A percentile compares a stretch with the other conserved stretches of the same genome.
These are phyloP conservation scores for Strongylocentrotus purpuratus DNA, from an alignment of 35 echinoderm and acorn worm genomes.

Conservation along the genomic window DNA sequence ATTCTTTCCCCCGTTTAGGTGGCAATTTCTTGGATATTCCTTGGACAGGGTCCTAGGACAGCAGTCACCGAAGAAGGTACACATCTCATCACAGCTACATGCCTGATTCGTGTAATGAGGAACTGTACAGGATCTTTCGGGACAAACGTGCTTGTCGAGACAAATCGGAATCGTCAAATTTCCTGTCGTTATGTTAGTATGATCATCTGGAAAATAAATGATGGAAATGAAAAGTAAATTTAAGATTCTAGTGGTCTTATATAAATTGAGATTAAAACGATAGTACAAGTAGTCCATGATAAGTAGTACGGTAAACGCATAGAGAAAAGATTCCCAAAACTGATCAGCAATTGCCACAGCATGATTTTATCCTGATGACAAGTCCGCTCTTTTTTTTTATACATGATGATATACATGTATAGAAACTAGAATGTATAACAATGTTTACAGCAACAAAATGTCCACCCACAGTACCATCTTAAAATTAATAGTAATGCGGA, in stretches of 20 bases:
- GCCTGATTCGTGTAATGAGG: not conserved
- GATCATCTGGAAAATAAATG: not conserved
- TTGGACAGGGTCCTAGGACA: not conserved
- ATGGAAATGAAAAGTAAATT: not conserved
- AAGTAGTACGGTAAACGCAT: not conserved
- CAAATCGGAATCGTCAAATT: not conserved
- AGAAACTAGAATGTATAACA: no score
- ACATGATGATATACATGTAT: no score
- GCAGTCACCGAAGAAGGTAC: not conserved
- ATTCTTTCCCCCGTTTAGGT: not conserved
- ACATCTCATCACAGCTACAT: not conserved
- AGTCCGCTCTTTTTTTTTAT: no score
- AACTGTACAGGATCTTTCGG: not conserved
- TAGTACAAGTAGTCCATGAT: not conserved
- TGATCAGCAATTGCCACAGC: not conserved
- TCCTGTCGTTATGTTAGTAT: not conserved
- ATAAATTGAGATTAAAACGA: not conserved
- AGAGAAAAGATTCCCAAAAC: not conserved
- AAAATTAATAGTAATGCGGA: no score
- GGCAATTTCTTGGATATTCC: not conserved
- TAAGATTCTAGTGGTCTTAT: not conserved
- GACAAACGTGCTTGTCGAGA: not conserved
- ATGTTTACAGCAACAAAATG: no score
- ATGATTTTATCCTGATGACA: no score
- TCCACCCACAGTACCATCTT: no score